Conservation (phyloP, 2,797 vertebrate genomes). For the Malurus splendens region DNA sequence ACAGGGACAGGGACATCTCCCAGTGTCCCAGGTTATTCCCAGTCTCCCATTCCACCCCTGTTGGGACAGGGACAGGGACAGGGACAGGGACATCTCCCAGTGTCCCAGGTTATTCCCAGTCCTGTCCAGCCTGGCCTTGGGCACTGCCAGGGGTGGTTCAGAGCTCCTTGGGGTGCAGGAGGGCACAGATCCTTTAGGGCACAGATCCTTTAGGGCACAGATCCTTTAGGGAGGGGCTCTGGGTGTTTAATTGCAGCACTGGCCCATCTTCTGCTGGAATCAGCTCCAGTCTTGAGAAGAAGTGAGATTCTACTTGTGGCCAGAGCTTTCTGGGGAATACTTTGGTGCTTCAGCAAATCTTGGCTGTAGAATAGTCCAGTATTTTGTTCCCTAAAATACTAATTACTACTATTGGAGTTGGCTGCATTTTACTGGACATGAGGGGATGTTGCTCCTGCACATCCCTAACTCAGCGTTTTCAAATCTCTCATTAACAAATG, state of each 20-base stretch:
- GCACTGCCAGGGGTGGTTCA: rapidly evolving
- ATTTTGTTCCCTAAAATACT: background rate
- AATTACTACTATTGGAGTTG: rapidly evolving
- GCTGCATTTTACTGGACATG: background rate
- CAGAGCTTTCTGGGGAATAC: background rate
- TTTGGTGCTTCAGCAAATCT: background rate
- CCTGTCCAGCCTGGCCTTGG: rapidly evolving
- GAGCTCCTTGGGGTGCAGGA: background rate
- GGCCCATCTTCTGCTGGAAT: background rate
- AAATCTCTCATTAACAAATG: background rate
- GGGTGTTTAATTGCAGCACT: background rate
- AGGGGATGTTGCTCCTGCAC: background rate
- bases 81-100: background rate
- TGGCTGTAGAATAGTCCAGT: background rate
- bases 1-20: background rate
- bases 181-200: background rate
- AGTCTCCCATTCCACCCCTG: background rate
- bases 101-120: rapidly evolving
- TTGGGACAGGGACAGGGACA: too few species aligned
- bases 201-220: background rate
- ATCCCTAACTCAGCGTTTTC: background rate
- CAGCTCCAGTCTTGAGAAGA: background rate
- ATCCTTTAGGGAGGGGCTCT: background rate
- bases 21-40: too few species aligned
- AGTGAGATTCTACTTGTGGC: background rate